Conservation (phyloP, 2,888 invertebrate species). For the Chouioia cunea region DNA sequence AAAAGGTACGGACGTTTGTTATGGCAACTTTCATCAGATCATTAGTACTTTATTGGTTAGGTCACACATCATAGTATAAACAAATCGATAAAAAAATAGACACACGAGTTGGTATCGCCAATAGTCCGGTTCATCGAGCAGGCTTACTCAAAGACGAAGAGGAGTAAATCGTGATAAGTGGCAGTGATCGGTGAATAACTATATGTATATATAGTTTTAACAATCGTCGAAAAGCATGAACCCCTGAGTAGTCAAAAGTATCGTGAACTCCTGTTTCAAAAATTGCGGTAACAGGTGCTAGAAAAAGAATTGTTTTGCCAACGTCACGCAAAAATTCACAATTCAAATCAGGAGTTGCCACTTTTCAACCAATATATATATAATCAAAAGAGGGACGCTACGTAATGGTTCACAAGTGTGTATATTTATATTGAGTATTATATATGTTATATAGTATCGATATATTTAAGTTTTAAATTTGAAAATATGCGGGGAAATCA, state of each 20-base stretch:
- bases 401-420: conserved; percentile 67
- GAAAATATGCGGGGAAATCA: conserved; percentile 54
- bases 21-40: too few relatives aligned
- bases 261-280: background rate
- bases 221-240: conserved; percentile 32
- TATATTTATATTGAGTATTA: conserved; percentile 49
- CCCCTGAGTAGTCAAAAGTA: conserved; percentile 15
- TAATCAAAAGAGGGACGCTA: conserved; percentile 59
- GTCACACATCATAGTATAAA: background rate
- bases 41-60: conserved; percentile 11
- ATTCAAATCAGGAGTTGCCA: conserved; percentile 32
- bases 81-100: conserved; percentile 22
- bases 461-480: conserved; percentile 36
- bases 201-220: conserved; percentile 35
- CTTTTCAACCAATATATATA: conserved; percentile 33
- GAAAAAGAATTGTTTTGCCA: background rate
- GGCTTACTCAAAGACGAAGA: conserved; percentile 32
- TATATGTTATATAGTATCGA: conserved; percentile 29
- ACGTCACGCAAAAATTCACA: too few relatives aligned
- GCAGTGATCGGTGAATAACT: conserved; percentile 49
- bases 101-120: conserved; percentile 22
- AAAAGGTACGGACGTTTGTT: conserved; percentile 1
- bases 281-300: conserved; percentile 6
- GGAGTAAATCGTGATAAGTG: conserved; percentile 44
- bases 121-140: conserved; percentile 24